Evolutionary conservation across 2,888 invertebrate genomes (phyloP).

Genomic region (Sinopyrophorus schimmeli): DNA sequence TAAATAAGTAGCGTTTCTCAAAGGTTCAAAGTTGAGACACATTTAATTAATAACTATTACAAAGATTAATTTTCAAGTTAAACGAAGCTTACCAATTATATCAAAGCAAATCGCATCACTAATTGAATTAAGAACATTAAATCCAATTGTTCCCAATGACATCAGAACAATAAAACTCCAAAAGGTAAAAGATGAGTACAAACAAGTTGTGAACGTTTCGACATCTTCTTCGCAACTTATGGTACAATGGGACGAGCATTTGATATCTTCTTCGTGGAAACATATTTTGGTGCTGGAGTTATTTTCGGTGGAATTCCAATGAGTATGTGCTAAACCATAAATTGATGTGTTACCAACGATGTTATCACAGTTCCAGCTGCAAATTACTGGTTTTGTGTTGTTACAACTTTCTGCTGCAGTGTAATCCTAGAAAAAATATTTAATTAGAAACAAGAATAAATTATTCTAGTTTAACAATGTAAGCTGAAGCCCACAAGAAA

Average conservation of each 20-base stretch:
- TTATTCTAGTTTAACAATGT: too few species aligned
- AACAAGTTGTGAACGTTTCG: conserved; percentile 43
- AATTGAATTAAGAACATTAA: conserved; percentile 83
- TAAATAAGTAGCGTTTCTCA: neutral
- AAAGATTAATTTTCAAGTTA: too few species aligned
- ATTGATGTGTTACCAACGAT: conserved; percentile 1
- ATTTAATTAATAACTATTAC: too few species aligned
- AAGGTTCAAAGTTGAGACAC: neutral
- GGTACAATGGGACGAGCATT: conserved; percentile 34
- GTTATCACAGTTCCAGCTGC: conserved; percentile 12
- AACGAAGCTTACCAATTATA: conserved; percentile 74
- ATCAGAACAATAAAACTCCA: conserved; percentile 75
- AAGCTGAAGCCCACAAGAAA: too few species aligned
- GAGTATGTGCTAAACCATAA: conserved; percentile 11
- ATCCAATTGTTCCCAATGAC: conserved; percentile 76
- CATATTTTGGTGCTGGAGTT: conserved; percentile 3
- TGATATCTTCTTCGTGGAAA: conserved; percentile 5
- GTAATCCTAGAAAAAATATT: conserved; percentile 40
- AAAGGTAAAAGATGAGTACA: conserved; percentile 67
- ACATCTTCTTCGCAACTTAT: conserved; percentile 44
- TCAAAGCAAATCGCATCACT: conserved; percentile 92
- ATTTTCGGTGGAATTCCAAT: neutral
- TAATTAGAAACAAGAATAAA: too few species aligned
- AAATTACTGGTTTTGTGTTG: conserved; percentile 21
- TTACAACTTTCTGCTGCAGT: conserved; percentile 29